Evolutionary conservation across 1,140 invertebrate genomes (phyloP).

Genomic region (Goniozus legneri): DNA sequence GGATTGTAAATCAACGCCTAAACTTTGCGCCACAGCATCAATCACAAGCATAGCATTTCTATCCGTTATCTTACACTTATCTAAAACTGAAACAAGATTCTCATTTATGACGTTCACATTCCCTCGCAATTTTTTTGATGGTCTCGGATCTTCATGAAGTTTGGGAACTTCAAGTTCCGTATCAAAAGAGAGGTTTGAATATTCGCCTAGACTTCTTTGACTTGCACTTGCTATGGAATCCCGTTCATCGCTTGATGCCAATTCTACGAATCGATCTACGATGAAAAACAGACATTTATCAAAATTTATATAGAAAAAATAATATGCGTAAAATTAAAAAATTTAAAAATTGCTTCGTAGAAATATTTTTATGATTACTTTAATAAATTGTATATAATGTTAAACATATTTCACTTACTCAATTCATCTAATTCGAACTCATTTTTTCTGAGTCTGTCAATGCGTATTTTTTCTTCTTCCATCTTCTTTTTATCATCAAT

Average conservation of each 20-base stretch:
- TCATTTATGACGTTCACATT: neutral
- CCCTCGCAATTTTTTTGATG: neutral
- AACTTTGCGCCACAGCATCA: constrained; percentile 12
- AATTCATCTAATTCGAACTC: constrained; percentile 8
- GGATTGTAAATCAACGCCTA: constrained; percentile 12
- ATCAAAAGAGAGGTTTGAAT: neutral
- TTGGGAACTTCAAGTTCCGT: neutral
- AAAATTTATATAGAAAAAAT: too few species aligned
- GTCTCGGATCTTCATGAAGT: neutral
- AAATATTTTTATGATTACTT: neutral
- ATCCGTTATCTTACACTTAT: constrained; percentile 15
- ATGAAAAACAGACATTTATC: too few species aligned
- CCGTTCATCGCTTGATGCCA: too few species aligned
- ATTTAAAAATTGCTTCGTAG: too few species aligned
- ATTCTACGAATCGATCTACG: too few species aligned
- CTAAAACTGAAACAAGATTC: neutral
- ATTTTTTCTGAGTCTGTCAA: neutral
- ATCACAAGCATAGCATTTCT: constrained; percentile 17
- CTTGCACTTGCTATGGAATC: neutral
- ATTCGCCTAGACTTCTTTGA: neutral
- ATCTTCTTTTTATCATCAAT: neutral
- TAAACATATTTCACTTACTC: neutral
- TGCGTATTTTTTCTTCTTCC: too few species aligned
- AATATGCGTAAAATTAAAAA: too few species aligned
- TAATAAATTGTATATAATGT: constrained; percentile 9